Conservation (phyloP, 2,797 vertebrate genomes). For the Sebastes dallii region DNA sequence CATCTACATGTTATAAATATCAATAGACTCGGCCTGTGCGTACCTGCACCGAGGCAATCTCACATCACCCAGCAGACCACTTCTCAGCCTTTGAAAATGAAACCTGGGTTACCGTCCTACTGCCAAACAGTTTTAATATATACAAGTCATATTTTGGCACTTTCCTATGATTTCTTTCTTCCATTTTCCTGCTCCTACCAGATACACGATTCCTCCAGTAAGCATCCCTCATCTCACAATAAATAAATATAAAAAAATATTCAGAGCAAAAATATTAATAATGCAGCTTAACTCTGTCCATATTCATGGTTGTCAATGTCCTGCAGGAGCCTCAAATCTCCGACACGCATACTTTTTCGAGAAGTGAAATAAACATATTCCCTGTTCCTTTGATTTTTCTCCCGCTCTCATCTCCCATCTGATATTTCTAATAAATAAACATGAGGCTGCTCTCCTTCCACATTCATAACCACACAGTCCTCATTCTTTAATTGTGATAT, state of each 20-base stretch:
- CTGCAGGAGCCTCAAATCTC: conserved; percentile 55
- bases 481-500: conserved; percentile 61
- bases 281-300: conserved; percentile 46
- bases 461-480: conserved; percentile 39
- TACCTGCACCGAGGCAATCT: conserved; percentile 46
- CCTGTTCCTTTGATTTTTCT: conserved; percentile 67
- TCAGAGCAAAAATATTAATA: conserved; percentile 36
- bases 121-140: conserved; percentile 38
- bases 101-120: conserved; percentile 29
- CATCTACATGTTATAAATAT: conserved; percentile 77
- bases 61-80: conserved; percentile 32
- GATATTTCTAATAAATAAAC: conserved; percentile 77
- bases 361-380: conserved; percentile 63
- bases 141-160: conserved; percentile 33
- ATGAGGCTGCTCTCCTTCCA: conserved; percentile 58
- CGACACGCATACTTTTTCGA: conserved; percentile 36
- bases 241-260: conserved; percentile 54
- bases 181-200: background rate
- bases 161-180: background rate
- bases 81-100: conserved; percentile 53
- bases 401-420: conserved; percentile 64
- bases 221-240: conserved; percentile 2
- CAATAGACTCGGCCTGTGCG: conserved; percentile 36
- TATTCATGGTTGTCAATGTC: conserved; percentile 49
- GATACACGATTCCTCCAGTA: conserved; percentile 10